Evolutionary conservation across 2,797 vertebrate species (phyloP), one percentile per base, ranked within the genome.

Genomic region (Falco cherrug): DNA sequence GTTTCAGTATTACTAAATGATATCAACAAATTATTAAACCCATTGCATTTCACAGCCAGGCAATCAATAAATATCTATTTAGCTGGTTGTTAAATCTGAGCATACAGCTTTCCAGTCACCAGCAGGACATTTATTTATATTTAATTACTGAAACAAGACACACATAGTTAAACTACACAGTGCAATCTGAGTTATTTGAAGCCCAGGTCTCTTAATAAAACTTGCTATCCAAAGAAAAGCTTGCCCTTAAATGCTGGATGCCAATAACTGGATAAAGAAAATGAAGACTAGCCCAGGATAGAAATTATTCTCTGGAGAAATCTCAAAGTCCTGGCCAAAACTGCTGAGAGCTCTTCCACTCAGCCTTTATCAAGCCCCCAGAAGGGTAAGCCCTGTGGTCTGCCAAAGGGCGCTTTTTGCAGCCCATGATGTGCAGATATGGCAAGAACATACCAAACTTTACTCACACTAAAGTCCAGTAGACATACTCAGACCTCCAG

Each of bases 131-230:
- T 84, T 95, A 88, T 76, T 81, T 89, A 51, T 71, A 86, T 91
- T 86, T 87, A 90, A 80, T 93, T 90, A 92, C n/a, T 77, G 94
- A 82, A 91, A 93, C 22, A 79, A 90, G 63, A 60, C 35, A 89
- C 41, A 71, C 8, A 64, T 10, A 64, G 21, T 67, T 77, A 56
- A 95, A n/a, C 39, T 29, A 67, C 31, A 21, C 9, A 68, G 19
- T 57, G 39, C 35, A 84, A 43, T 7, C 11, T 3, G 6, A 61
- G 35, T 79, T 60, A 90, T 51, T 77, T 87, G 78, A 94, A 83
- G 39, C 3, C 21, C 24, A 70, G 3, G 2, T 48, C 64, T 64
- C 71, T 90, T 60, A 83, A 21, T 82, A 87, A 94, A 85, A 87
- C 9, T 64, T 78, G 11, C 16, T 71, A 26, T 37, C 33, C 19